Percentiles rank a stretch among this genome's conserved stretches.
Evolutionary conservation across 2,113 vertebrate species (phyloP).

Genomic region (Tenrec ecaudatus): DNA sequence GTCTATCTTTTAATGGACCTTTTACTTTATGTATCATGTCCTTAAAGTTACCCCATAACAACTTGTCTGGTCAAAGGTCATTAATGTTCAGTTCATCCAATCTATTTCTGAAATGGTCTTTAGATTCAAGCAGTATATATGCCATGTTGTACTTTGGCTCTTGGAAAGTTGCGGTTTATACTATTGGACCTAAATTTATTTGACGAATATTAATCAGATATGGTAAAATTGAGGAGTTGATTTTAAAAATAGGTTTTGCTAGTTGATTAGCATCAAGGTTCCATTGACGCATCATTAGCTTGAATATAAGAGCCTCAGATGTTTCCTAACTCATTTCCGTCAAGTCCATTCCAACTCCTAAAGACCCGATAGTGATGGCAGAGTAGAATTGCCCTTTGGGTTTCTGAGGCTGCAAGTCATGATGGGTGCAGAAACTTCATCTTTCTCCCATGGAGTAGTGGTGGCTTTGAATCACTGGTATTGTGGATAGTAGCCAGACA

Average conservation of each 20-base stretch:
- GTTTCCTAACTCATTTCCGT: not conserved
- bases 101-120: not conserved
- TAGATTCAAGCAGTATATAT: not conserved
- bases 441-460: too few species aligned
- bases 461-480: too few species aligned
- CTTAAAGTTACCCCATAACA: not conserved
- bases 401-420: too few species aligned
- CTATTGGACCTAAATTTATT: not conserved
- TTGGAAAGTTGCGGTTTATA: not conserved
- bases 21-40: not conserved
- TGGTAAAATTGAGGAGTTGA: not conserved
- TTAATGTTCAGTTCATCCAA: not conserved
- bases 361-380: too few species aligned
- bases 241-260: not conserved
- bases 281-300: not conserved
- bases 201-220: not conserved
- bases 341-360: too few species aligned
- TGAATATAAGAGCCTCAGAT: conserved; percentile 22
- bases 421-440: too few species aligned
- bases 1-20: not conserved
- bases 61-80: not conserved
- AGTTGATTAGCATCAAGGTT: not conserved
- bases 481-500: too few species aligned
- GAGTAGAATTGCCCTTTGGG: too few species aligned
- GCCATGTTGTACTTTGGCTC: not conserved